Base-by-base conservation (phyloP, 23 tunicate genomes). In the Trididemnum nubilum region DNA sequence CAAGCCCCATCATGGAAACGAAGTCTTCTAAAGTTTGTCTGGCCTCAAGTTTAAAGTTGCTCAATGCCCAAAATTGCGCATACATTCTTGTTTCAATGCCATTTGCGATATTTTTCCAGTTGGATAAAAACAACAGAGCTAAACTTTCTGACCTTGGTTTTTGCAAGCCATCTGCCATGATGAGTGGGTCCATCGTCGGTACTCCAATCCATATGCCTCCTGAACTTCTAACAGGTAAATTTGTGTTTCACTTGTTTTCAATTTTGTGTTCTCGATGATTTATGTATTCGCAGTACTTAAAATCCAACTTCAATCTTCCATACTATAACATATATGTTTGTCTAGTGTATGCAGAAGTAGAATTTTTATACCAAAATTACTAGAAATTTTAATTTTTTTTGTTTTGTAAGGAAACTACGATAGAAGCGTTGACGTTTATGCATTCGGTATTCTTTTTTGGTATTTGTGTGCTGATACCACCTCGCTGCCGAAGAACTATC, bases 171-270 rank as follows among this genome's bases (percentile, higher is more conserved):
- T 49, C 78, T 49, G 96, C 96, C 7, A 81, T 90, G 96, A 87
- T 90, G 36, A 85, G 90, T 35, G 96, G 96, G 27, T 90, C 96
- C 23, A 86, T 90, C 31, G 96, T 90, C 15, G 96, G 96, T 0
- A 90, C 96, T 2, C 96, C 96, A 23, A 73, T 90, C 36, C 96
- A 90, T 36, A 90, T 90, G 96, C 96, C 96, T 18, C 96, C 96
- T 15, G 96, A 90, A 37, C 71, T 90, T 37, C 79, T 90, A 2
- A 67, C 89, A 38, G 96, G 96, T 72, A 71, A 52, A 38, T 18
- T n/a, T n/a, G n/a, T n/a, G n/a, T n/a, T n/a, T n/a, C n/a, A n/a
- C 2, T 31, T 5, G 15, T 15, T 12, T 5, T 29, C 33, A n/a
- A n/a, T n/a, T n/a, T 19, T 18, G 21, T 64, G n/a, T n/a, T n/a